Percentiles rank a stretch among this genome's conserved stretches.
Evolutionary conservation across 2,113 vertebrate genomes (phyloP).

Genomic region (Seriola dumerili): DNA sequence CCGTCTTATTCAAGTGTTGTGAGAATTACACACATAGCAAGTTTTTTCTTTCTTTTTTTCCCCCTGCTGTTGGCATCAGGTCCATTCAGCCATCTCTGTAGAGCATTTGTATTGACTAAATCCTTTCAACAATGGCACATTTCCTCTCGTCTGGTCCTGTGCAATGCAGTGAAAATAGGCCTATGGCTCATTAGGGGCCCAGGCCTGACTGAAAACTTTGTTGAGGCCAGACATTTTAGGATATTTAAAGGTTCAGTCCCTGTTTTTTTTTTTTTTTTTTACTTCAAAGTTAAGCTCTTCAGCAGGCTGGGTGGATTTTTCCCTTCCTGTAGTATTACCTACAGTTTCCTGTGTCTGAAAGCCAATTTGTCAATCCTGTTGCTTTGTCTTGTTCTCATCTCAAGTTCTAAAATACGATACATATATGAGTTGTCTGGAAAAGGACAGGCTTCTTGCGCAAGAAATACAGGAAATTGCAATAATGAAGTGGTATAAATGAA

Average conservation of each 20-base stretch:
- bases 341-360: not conserved
- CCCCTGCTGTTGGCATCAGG: constrained; percentile 2
- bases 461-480: constrained; percentile 20
- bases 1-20: not conserved
- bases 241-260: not conserved
- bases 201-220: constrained; percentile 40
- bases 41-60: not conserved
- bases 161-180: constrained; percentile 35
- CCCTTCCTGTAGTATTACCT: not conserved
- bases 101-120: constrained; percentile 59
- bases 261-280: not conserved
- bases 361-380: too few species aligned
- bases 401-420: not conserved
- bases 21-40: not conserved
- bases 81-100: constrained; percentile 18
- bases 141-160: constrained; percentile 47
- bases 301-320: too few species aligned
- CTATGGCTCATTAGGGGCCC: constrained; percentile 54
- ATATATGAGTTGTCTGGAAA: not conserved
- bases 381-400: not conserved
- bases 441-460: constrained; percentile 3
- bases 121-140: constrained; percentile 64
- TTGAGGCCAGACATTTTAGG: not conserved
- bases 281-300: not conserved
- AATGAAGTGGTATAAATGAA: not conserved